Evolutionary conservation across 1,140 invertebrate genomes (phyloP), one percentile per base, ranked within the genome.

Genomic region (Aphelenchoides fujianensis): DNA sequence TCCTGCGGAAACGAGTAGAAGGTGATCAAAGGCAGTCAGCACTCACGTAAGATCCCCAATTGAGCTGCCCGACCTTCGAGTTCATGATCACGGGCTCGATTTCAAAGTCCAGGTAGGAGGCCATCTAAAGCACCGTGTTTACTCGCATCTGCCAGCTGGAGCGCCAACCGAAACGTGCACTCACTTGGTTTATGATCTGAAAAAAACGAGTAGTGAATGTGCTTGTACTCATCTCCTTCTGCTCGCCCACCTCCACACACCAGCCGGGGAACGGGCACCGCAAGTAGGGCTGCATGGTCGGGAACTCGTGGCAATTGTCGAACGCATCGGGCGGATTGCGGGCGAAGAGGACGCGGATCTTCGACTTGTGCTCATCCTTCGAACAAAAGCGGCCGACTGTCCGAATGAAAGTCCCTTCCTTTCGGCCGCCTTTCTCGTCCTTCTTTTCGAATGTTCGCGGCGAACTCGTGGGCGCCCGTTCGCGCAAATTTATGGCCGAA

Each of bases 251-350:
- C 57, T 75, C 74, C 3, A 77, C 68, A 61, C 74, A 75, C 74
- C 74, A 75, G 12, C 74, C 74, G 28, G 74, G 74, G 36, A 75
- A 75, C 0, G 74, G 74, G 32, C 74, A 75, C 19, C 48, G 31
- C 34, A 77, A 12, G 28, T 72, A 72, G n/a, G 74, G 74, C 3
- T 53, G 71, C 16, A 48, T 7, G 5, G 75, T 75, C 9, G 74
- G 74, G 61, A 75, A 75, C 19, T 71, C 37, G 30, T 23, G 16
- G 59, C 74, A 75, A 30, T 75, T 67, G 57, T 70, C 75, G n/a
- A 75, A 75, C 12, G 61, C 68, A 59, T 76, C 74, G 3, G 70
- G 70, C 12, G 70, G 70, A 35, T 72, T 72, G 27, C 32, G 70
- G n/a, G 70, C 70, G 74, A 72, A 72, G 7, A 72, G n/a, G 16